Percentiles rank a stretch among this genome's conserved stretches.
These are phyloP conservation scores for Brachionus plicatilis DNA, from an alignment of 1,140 invertebrate genomes.

Conservation along the genomic window DNA sequence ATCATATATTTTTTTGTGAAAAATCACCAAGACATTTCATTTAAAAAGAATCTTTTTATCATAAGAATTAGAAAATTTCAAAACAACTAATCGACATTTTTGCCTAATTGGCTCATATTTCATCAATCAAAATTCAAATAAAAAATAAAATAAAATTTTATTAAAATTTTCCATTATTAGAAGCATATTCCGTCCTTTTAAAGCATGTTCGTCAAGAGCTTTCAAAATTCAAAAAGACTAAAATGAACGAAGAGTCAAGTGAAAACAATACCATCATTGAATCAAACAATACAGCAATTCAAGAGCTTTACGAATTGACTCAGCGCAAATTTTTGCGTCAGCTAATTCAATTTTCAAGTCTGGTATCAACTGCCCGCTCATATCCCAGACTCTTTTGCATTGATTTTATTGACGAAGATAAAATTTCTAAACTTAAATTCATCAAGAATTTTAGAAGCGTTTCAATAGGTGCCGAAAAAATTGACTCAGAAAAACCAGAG, in stretches of 20 bases:
- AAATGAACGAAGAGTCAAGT: background rate
- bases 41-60: too few relatives aligned
- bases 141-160: too few relatives aligned
- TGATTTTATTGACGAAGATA: background rate
- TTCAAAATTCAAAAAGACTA: constrained; percentile 1
- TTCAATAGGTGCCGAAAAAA: background rate
- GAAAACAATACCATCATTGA: background rate
- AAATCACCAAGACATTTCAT: too few relatives aligned
- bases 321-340: constrained; percentile 51
- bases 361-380: constrained; percentile 41
- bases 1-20: too few relatives aligned
- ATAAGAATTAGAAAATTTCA: too few relatives aligned
- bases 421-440: background rate
- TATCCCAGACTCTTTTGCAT: constrained; percentile 31
- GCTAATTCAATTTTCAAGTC: constrained; percentile 45
- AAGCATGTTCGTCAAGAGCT: background rate
- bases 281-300: background rate
- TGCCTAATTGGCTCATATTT: too few relatives aligned
- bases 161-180: too few relatives aligned
- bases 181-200: background rate
- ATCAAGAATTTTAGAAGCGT: background rate
- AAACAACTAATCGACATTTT: too few relatives aligned
- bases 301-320: constrained; percentile 51
- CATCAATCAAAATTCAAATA: too few relatives aligned
- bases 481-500: background rate